Base-by-base conservation (phyloP, 2,888 invertebrate genomes). In the Dicyrtoma fusca region DNA sequence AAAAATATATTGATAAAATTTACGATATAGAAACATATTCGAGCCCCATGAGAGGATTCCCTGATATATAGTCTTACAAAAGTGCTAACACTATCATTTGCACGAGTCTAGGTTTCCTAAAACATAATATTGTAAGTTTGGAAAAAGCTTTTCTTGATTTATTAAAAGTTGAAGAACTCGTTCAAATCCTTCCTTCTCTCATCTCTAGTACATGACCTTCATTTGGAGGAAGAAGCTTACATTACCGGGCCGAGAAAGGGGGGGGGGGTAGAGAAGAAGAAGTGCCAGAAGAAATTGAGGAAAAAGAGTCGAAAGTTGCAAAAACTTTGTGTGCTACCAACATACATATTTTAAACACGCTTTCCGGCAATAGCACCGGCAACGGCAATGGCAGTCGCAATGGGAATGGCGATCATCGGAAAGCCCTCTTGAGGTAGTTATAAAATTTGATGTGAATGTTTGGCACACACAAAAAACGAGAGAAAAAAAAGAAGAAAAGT, bases 11-110 rank as follows among this genome's bases (percentile, higher is more conserved):
- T 14, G 17, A 49, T 49, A 49, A 17, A 17, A 19, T 17, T 49
- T 14, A 13, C n/a, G 49, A 13, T 10, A 13, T 44, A 44, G 45
- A 44, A 49, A 49, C 49, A 49, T 49, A 19, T 13, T 45, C 45
- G 45, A 45, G 17, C 5, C n/a, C 17, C 14, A 5, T 4, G 13
- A 49, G 14, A 17, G 14, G 49, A 59, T 8, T 4, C 1, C n/a
- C 8, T 4, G 23, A 14, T n/a, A 34, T n/a, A 59, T 2, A 59
- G 42, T 59, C 59, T 59, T 51, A 34, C 34, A 17, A 59, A 59
- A 59, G 59, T 59, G 59, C 59, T 59, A 59, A 59, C 59, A 59
- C 17, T n/a, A 59, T 59, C 59, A 59, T 59, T 59, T 59, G 25
- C n/a, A 11, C 55, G 17, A 4, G 55, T 19, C 23, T 55, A 23